Evolutionary conservation across 2,888 invertebrate species (phyloP), one percentile per base, ranked within the genome.

Genomic region (Rotaria sp.): DNA sequence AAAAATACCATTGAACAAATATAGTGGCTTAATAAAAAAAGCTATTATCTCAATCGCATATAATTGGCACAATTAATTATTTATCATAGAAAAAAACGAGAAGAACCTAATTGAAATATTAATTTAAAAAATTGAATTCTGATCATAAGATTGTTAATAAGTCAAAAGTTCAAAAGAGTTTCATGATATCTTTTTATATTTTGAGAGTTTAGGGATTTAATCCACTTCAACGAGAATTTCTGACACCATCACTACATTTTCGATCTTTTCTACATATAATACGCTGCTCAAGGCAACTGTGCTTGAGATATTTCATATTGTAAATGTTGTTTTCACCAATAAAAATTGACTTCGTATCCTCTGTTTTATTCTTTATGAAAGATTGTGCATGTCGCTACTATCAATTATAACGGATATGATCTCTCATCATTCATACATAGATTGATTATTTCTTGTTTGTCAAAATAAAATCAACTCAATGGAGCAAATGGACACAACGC

Each of bases 91-190:
- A 55, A 55, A 24, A 5, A 24, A 55, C 55, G 55, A 24, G 21
- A 24, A 55, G 55, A 55, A 41, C 3, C 41, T 41, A 8, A 41
- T 41, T 41, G 4, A 41, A 41, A 8, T 8, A 8, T 41, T 41
- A 41, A n/a, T n/a, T 41, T 41, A 41, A 41, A 8, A 41, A 41
- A 41, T 41, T 41, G 8, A 8, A 41, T 8, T 41, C 41, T 41
- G 41, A 8, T 41, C 41, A 8, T 41, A 41, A 3, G 3, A 41
- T 90, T 95, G n/a, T n/a, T n/a, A n/a, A n/a, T n/a, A n/a, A n/a
- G n/a, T n/a, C n/a, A n/a, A n/a, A n/a, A n/a, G n/a, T n/a, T n/a
- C n/a, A n/a, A n/a, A n/a, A n/a, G n/a, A n/a, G n/a, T n/a, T n/a
- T n/a, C n/a, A n/a, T n/a, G n/a, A n/a, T n/a, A n/a, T n/a, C n/a